Evolutionary conservation across 2,797 vertebrate genomes (phyloP).

Genomic region (Intellagama lesueurii): DNA sequence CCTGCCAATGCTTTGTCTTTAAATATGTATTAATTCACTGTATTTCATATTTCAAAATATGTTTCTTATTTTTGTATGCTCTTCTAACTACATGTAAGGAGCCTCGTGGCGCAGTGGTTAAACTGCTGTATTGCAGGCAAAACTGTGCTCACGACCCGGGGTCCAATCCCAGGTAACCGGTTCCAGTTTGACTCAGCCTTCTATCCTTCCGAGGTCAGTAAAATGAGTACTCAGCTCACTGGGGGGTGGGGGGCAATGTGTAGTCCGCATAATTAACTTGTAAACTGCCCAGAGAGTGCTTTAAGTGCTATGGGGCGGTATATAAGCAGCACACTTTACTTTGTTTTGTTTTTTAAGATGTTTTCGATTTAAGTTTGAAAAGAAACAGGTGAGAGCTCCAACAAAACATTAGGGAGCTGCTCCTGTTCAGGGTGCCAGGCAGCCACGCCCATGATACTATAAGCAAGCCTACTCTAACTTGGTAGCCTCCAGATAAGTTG

Average conservation of each 20-base stretch:
- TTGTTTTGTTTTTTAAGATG: neutral
- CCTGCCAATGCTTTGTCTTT: neutral
- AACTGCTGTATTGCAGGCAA: no score
- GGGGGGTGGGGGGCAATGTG: no score
- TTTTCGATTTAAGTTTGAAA: neutral
- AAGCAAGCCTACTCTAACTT: neutral
- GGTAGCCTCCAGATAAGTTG: neutral
- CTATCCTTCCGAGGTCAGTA: no score
- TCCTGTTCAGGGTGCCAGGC: neutral
- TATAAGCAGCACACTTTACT: no score
- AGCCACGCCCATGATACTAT: neutral
- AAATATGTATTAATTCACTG: neutral
- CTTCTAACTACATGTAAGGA: neutral
- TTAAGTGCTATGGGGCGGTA: no score
- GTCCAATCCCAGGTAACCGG: no score
- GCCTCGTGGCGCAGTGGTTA: no score
- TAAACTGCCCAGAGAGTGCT: no score
- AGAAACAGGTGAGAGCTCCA: neutral
- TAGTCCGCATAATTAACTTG: no score
- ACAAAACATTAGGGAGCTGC: neutral
- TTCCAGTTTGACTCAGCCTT: no score
- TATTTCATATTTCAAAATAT: neutral
- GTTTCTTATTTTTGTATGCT: neutral
- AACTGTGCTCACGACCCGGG: no score
- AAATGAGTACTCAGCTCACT: no score